Evolutionary conservation across 1,140 invertebrate species (phyloP).

Genomic region (Pseudomyrmex gracilis): DNA sequence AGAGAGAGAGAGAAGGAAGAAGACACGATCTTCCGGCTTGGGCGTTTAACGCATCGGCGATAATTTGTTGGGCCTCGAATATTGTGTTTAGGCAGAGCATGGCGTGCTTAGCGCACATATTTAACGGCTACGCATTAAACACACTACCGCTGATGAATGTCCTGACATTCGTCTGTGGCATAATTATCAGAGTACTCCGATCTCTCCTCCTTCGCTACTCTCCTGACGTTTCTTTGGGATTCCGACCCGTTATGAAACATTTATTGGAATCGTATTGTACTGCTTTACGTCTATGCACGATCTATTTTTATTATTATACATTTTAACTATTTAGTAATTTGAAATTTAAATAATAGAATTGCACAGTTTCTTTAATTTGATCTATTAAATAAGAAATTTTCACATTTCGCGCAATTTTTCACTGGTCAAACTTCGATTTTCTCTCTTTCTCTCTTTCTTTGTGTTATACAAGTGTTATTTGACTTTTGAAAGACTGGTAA

Average conservation of each 20-base stretch:
- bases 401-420: too few species aligned
- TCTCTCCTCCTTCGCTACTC: not conserved
- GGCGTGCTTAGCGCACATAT: constrained; percentile 73
- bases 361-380: not conserved
- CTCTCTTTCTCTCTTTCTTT: too few species aligned
- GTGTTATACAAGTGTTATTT: not conserved
- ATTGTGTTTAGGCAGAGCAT: constrained; percentile 63
- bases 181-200: constrained; percentile 71
- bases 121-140: constrained; percentile 75
- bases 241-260: not conserved
- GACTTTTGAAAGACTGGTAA: not conserved
- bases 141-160: constrained; percentile 76
- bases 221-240: not conserved
- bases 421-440: too few species aligned
- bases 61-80: constrained; percentile 76
- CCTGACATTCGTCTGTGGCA: constrained; percentile 68
- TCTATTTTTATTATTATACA: too few species aligned
- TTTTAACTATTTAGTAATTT: too few species aligned
- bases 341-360: not conserved
- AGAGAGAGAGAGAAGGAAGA: not conserved
- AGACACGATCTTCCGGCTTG: constrained; percentile 46
- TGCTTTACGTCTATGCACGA: too few species aligned
- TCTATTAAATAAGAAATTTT: too few species aligned
- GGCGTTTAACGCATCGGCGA: constrained; percentile 75
- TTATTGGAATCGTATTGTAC: not conserved